These are phyloP conservation scores for Silurus meridionalis DNA, from an alignment of 2,113 vertebrate genomes.

Conservation along the genomic window DNA sequence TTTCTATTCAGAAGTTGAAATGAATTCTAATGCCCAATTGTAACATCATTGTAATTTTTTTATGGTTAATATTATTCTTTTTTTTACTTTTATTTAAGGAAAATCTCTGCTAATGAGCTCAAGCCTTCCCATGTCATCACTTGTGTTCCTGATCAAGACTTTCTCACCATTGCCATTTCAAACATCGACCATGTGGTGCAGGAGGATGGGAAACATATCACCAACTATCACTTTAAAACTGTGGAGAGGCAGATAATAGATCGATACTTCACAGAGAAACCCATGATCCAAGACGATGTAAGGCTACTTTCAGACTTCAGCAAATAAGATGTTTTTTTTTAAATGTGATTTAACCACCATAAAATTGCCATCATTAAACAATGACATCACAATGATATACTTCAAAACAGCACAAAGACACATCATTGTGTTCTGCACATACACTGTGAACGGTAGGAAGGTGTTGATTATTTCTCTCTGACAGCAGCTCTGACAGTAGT, in stretches of 20 bases:
- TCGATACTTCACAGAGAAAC: slow-evolving; percentile 57
- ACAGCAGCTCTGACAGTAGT: too few species aligned
- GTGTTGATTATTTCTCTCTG: neutral
- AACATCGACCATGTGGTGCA: slow-evolving; percentile 53
- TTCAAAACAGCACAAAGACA: neutral
- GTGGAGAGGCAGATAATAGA: slow-evolving; percentile 54
- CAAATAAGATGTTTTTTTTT: neutral
- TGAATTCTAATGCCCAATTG: neutral
- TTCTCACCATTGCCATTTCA: slow-evolving; percentile 54
- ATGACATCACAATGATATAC: neutral
- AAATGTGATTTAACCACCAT: neutral
- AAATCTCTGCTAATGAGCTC: slow-evolving; percentile 48
- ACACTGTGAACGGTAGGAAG: neutral
- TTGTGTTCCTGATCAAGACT: slow-evolving; percentile 46
- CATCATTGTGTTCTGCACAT: neutral
- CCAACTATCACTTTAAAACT: slow-evolving; percentile 51
- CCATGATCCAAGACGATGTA: slow-evolving; percentile 47
- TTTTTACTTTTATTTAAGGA: slow-evolving; percentile 31
- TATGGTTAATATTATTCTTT: neutral
- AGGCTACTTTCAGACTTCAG: neutral
- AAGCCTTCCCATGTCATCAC: slow-evolving; percentile 50
- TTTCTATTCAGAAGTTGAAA: neutral
- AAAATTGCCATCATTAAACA: neutral
- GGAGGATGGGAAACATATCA: slow-evolving; percentile 42
- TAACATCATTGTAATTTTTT: neutral